These are phyloP conservation scores for Vicugna pacos DNA, from an alignment of 2,113 vertebrate genomes.

Conservation along the genomic window DNA sequence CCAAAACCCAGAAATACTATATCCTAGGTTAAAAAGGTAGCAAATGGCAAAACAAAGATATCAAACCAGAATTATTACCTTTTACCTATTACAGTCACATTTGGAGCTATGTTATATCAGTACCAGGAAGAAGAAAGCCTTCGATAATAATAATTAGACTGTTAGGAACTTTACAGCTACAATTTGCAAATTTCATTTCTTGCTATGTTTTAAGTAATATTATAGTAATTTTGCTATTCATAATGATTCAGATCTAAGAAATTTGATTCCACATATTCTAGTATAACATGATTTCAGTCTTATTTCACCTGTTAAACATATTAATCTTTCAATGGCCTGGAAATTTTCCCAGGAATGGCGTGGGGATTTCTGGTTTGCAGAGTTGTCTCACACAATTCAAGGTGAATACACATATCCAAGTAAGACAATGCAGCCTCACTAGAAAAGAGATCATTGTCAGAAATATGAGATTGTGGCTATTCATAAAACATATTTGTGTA, in stretches of 20 bases:
- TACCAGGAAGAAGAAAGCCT: background rate
- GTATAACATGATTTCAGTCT: background rate
- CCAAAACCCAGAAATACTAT: background rate
- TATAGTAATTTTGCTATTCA: background rate
- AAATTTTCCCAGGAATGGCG: background rate
- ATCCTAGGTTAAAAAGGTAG: background rate
- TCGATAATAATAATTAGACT: background rate
- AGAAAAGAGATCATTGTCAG: background rate
- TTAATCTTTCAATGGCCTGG: background rate
- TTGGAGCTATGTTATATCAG: background rate
- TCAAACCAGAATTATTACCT: background rate
- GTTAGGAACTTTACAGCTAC: background rate
- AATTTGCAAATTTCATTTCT: background rate
- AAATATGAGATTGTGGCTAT: background rate
- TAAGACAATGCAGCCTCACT: background rate
- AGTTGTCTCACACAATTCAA: background rate
- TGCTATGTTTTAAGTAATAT: background rate
- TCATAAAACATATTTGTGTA: background rate
- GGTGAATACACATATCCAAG: background rate
- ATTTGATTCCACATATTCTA: background rate
- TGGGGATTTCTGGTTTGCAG: background rate
- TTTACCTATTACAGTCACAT: background rate
- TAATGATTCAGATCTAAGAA: background rate
- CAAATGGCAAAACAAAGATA: background rate
- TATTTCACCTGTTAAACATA: background rate